Conservation (phyloP, 2,113 vertebrate genomes). For the Excalfactoria chinensis region DNA sequence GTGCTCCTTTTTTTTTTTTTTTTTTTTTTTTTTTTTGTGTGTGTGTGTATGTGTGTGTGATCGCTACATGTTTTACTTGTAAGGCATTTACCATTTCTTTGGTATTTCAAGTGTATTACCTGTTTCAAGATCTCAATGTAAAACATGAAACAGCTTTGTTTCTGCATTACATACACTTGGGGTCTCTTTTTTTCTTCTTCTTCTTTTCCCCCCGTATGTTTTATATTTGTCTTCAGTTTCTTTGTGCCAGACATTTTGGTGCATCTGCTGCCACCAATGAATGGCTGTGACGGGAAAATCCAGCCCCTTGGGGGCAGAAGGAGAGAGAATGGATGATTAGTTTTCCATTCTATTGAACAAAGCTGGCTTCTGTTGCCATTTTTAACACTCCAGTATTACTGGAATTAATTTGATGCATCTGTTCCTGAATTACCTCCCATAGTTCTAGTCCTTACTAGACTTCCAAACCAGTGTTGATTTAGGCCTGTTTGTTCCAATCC, state of each 20-base stretch:
- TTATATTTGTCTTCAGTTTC: slow-evolving; percentile 12
- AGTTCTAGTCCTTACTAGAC: slow-evolving; percentile 36
- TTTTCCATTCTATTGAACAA: slow-evolving; percentile 67
- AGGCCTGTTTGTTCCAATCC: slow-evolving; percentile 48
- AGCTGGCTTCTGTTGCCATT: slow-evolving; percentile 65
- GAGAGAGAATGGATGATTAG: slow-evolving; percentile 45
- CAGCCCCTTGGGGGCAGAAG: neutral
- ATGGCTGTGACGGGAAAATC: slow-evolving; percentile 50
- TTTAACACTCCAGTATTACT: slow-evolving; percentile 63
- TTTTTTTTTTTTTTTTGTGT: too few species aligned
- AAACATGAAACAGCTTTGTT: neutral
- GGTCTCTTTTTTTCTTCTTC: accelerated
- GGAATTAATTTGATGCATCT: slow-evolving; percentile 71
- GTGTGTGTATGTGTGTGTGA: too few species aligned
- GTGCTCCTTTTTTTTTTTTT: neutral
- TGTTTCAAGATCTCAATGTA: neutral
- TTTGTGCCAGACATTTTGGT: slow-evolving; percentile 25
- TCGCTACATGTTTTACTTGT: neutral
- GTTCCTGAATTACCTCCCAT: slow-evolving; percentile 64
- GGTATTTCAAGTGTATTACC: neutral
- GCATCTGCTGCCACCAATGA: slow-evolving; percentile 42
- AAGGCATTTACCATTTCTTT: neutral
- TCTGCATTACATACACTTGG: accelerated
- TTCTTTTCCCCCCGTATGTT: neutral
- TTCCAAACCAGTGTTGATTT: slow-evolving; percentile 61